A percentile compares a stretch with the other conserved stretches of the same genome.
Conservation (phyloP, 2,797 vertebrate genomes). For the Remorina albescens region DNA sequence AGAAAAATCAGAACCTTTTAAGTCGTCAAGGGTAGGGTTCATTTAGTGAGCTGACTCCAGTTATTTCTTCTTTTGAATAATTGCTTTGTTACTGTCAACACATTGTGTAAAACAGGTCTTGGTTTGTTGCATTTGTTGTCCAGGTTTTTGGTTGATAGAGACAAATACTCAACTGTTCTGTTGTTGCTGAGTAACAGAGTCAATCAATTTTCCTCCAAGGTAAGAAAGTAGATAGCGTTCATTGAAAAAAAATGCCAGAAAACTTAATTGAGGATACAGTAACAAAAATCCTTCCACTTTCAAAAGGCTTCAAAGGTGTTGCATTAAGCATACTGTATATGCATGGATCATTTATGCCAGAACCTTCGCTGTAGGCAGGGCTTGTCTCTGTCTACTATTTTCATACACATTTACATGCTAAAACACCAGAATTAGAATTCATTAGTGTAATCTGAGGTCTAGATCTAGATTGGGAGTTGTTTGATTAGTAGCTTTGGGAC, state of each 20-base stretch:
- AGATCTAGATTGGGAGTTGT: slow-evolving; percentile 87
- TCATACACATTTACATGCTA: slow-evolving; percentile 88
- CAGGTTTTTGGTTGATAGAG: slow-evolving; percentile 36
- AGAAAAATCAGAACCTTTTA: not conserved
- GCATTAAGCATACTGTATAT: slow-evolving; percentile 57
- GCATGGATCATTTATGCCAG: slow-evolving; percentile 74
- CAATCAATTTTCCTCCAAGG: slow-evolving; percentile 31
- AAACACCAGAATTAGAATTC: slow-evolving; percentile 88
- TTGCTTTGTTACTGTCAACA: slow-evolving; percentile 12
- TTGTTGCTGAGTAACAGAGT: slow-evolving; percentile 28
- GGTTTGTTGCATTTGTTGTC: slow-evolving; percentile 17
- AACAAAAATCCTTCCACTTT: slow-evolving; percentile 50
- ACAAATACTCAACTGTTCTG: slow-evolving; percentile 20
- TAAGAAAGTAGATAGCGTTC: slow-evolving; percentile 41
- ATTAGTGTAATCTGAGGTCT: slow-evolving; percentile 86
- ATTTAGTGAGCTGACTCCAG: slow-evolving; percentile 2
- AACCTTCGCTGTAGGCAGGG: slow-evolving; percentile 81
- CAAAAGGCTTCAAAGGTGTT: slow-evolving; percentile 73
- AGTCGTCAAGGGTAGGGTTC: not conserved
- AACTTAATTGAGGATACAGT: slow-evolving; percentile 55
- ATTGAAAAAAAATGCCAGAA: slow-evolving; percentile 37
- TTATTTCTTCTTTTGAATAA: slow-evolving; percentile 3
- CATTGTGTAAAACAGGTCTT: not conserved
- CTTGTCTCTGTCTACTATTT: slow-evolving; percentile 82
- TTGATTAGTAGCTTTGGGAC: slow-evolving; percentile 87